phyloP scores from a whole-genome alignment of 2,113 vertebrate genomes.

The Rhea americana region DNA sequence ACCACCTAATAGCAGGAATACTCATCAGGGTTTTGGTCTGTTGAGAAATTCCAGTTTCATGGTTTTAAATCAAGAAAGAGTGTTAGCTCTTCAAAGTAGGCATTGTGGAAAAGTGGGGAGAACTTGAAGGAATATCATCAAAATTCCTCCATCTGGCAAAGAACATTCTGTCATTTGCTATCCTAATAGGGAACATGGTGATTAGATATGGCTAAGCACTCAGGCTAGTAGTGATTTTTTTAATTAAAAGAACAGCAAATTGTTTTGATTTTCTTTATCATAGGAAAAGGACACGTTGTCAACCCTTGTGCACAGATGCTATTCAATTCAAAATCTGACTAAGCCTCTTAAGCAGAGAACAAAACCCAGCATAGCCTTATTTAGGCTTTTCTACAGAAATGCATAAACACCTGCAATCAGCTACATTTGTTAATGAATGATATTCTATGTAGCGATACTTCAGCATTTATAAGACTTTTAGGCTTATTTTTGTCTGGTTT shows the following conservation, averaged over 20 bases:
- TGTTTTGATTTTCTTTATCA: background rate
- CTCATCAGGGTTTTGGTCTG: background rate
- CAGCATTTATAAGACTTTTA: background rate
- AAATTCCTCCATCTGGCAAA: conserved; percentile 26
- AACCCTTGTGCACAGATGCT: background rate
- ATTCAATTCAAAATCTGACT: conserved; percentile 3
- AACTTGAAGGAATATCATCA: background rate
- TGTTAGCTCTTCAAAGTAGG: background rate
- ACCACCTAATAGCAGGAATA: background rate
- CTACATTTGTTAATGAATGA: background rate
- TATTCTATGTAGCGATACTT: background rate
- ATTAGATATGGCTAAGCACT: conserved; percentile 45
- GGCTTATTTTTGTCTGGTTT: background rate
- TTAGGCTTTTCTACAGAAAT: conserved; percentile 24
- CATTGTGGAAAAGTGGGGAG: background rate
- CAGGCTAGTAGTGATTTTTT: conserved; percentile 13
- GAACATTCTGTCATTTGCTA: conserved; percentile 28
- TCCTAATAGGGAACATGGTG: background rate
- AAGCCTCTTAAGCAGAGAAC: conserved; percentile 33
- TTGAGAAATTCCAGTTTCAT: conserved; percentile 9
- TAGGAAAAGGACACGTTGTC: background rate
- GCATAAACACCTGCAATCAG: background rate
- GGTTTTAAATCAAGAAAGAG: background rate
- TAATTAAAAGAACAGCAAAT: conserved; percentile 40
- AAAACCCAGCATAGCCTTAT: conserved; percentile 11